Base-by-base conservation (phyloP, 2,797 vertebrate species). In the Lacerta bilineata region DNA sequence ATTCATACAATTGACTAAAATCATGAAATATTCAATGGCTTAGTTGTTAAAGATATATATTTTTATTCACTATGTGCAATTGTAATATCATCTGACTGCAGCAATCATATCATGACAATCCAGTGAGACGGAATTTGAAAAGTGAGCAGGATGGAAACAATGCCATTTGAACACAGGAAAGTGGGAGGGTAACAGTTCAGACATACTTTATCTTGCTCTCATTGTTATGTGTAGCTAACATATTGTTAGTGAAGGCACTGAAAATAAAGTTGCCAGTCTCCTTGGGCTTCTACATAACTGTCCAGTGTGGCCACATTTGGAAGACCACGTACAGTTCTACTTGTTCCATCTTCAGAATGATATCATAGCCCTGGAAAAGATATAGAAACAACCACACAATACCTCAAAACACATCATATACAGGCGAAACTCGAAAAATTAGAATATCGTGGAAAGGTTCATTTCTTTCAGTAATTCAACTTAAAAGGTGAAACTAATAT, bases 221-320 rank as follows among this genome's bases (percentile, higher is more conserved):
- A 29, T 80, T 43, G 69, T 86, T 55, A 74, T 15, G 68, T 23
- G n/a, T 59, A 55, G 64, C 64, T 86, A 79, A 75, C 74, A 55
- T 15, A 39, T 55, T 66, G 64, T 75, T 33, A 61, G 55, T 61
- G 41, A 74, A 81, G 29, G 61, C 39, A 29, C n/a, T 78, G 75
- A 86, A 86, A 86, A 66, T 46, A 78, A 86, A 43, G 33, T 39
- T 77, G 36, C 59, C 59, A 29, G 27, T 20, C 23, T 18, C 50
- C 17, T 84, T 27, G 43, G 76, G 74, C 8, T 27, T 66, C 43
- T 77, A 20, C 25, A 85, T 68, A 86, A 46, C 66, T 86, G 27
- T 77, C 33, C 1, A 20, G 36, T 36, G 50, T 8, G n/a, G 13
- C 8, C n/a, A 23, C 55, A 76, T 61, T 77, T 64, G 84, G 84